Conservation (phyloP, 1,140 invertebrate genomes). For the Dendrolimus punctatus region DNA sequence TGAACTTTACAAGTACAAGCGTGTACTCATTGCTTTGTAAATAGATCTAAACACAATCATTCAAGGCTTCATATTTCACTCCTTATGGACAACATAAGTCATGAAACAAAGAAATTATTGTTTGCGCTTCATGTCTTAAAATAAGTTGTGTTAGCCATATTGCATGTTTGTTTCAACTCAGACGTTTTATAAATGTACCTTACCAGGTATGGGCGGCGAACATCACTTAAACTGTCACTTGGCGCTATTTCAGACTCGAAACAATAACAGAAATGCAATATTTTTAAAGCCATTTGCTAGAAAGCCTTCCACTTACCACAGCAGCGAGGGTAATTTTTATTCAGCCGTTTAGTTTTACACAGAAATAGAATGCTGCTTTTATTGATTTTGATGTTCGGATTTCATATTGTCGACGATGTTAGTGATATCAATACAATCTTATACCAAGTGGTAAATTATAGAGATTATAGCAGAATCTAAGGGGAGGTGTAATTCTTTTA, state of each 20-base stretch:
- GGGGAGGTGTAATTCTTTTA: too few relatives aligned
- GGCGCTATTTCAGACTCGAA: conserved; percentile 48
- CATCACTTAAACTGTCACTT: conserved; percentile 60
- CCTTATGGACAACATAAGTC: too few relatives aligned
- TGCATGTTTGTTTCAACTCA: conserved; percentile 23
- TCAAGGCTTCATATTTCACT: too few relatives aligned
- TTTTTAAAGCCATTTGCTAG: conserved; percentile 59
- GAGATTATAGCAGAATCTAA: too few relatives aligned
- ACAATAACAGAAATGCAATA: conserved; percentile 63
- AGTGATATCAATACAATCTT: too few relatives aligned
- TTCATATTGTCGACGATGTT: too few relatives aligned
- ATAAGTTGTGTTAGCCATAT: conserved; percentile 11
- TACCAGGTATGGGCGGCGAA: conserved; percentile 33
- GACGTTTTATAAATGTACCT: conserved; percentile 46
- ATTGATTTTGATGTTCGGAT: too few relatives aligned
- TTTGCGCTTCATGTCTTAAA: not conserved
- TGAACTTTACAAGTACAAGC: too few relatives aligned
- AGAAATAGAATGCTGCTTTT: not conserved
- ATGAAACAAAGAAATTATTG: too few relatives aligned
- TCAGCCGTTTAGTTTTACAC: conserved; percentile 11
- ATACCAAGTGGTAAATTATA: too few relatives aligned
- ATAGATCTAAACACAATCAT: too few relatives aligned
- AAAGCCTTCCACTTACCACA: conserved; percentile 36
- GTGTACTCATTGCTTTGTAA: too few relatives aligned
- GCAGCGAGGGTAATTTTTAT: conserved; percentile 40